Evolutionary conservation across 2,113 vertebrate genomes (phyloP), one percentile per base, ranked within the genome.

Genomic region (Dasypus novemcinctus): DNA sequence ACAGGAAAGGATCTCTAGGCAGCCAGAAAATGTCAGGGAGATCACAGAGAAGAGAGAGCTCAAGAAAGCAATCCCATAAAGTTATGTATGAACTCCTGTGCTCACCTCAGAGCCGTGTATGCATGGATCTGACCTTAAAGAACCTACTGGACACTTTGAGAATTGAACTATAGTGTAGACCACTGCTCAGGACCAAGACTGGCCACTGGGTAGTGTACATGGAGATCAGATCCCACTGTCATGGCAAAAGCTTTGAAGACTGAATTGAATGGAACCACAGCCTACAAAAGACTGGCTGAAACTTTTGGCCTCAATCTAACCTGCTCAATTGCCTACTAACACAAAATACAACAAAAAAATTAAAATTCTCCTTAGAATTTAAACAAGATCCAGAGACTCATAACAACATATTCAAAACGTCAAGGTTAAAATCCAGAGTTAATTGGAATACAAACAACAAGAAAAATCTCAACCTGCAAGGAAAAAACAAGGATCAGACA

Each of bases 361-460:
- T 69, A 36, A 33, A 66, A 43, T 63, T 81, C 68, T 87, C 38
- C 82, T 93, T 87, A 76, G 81, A 87, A 82, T 94, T 36, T 75
- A 87, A 91, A 96, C 52, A 82, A 83, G 88, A 78, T 54, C 14
- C 52, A 71, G 76, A 59, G 15, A 82, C 75, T 78, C 61, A 17
- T 38, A 82, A 76, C 4, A 92, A 38, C 66, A 88, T 29, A 63
- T n/a, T 59, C 29, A 36, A 61, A n/a, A 43, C 1, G 25, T 46
- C 36, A 52, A n/a, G 27, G 63, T 54, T 86, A 43, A 81, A 61
- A 87, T 33, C 41, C 33, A 81, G 57, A 95, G 75, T 78, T 43
- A 69, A 31, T 20, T 46, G 86, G 85, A 36, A 71, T 66, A 66
- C 0, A 36, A 78, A 49, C 25, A 46, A 46, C 4, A 10, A 66